Percentiles rank a stretch among this genome's conserved stretches.
phyloP scores from a whole-genome alignment of 2,888 invertebrate genomes.

The Craniophora ligustri region DNA sequence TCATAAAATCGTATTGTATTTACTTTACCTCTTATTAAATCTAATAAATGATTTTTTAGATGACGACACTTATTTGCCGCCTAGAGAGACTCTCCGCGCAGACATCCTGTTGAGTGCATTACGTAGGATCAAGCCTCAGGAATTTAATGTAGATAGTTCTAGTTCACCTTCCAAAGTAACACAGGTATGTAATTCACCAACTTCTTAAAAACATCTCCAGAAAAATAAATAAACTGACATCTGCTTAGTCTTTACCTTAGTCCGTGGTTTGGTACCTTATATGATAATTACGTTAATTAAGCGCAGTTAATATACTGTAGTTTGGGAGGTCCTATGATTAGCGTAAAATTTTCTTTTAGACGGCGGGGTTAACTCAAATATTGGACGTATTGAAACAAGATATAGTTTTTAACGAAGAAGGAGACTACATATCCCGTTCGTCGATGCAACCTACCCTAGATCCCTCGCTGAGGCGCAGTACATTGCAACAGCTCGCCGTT shows the following conservation, averaged over 20 bases:
- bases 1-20: not conserved
- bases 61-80: conserved; percentile 80
- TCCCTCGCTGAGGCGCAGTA: conserved; percentile 91
- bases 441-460: conserved; percentile 81
- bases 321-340: not conserved
- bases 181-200: conserved; percentile 65
- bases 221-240: too few relatives aligned
- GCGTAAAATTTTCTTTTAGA: conserved; percentile 55
- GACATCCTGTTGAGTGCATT: conserved; percentile 79
- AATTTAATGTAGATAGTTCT: conserved; percentile 76
- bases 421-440: conserved; percentile 60
- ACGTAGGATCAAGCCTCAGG: conserved; percentile 71
- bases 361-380: conserved; percentile 77
- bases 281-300: too few relatives aligned
- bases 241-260: too few relatives aligned
- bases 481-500: conserved; percentile 91
- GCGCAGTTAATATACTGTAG: too few relatives aligned
- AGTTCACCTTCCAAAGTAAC: conserved; percentile 70
- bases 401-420: conserved; percentile 71
- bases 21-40: not conserved
- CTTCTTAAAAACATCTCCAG: not conserved
- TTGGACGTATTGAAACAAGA: conserved; percentile 83
- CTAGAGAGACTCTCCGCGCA: conserved; percentile 75
- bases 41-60: conserved; percentile 63
- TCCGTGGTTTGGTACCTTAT: too few relatives aligned